Base-by-base conservation (phyloP, 37 sponge, comb jelly and placozoan species). In the Trichoplax adhaerens region DNA sequence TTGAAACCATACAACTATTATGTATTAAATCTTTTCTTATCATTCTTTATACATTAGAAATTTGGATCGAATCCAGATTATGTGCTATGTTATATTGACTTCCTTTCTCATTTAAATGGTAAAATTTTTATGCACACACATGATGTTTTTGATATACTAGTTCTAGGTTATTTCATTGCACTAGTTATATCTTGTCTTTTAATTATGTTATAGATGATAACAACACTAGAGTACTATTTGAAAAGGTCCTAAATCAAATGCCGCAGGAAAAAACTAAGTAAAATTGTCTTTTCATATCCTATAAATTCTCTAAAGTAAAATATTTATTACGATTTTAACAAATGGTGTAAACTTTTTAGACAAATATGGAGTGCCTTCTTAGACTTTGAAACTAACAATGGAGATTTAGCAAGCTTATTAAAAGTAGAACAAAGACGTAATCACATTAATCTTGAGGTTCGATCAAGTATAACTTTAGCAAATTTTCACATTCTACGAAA, bases 151-250 rank as follows among this genome's bases (percentile, higher is more conserved):
- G 29, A 69, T 69, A 46, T 50, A 4, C 3, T 56, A 69, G 6
- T 66, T 66, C 6, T 66, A 52, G 48, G 51, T 12, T 7, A 66
- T 7, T 66, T 48, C 29, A 52, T 66, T 12, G 48, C 48, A 52
- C 29, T 66, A 12, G 5, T 8, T 4, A 50, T 51, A 4, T 12
- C 5, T 51, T 60, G 62, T 12, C 62, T 12, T 78, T n/a, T 69
- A 48, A 3, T 66, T 48, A 50, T 52, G 52, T 47, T 71, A 51
- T 70, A 93, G 95, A 94, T 69, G 95, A 94, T 65, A 94, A 94
- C 73, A 94, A 90, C 53, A 90, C 95, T 48, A 77, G 97, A 63
- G 91, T 91, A 1, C 73, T 95, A 51, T 95, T 90, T 75, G 88
- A 95, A 58, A 81, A 84, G 47, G 85, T 84, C 8, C 65, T 95